Conservation (phyloP, 1,140 invertebrate species). For the Zaprionus nigranus region DNA sequence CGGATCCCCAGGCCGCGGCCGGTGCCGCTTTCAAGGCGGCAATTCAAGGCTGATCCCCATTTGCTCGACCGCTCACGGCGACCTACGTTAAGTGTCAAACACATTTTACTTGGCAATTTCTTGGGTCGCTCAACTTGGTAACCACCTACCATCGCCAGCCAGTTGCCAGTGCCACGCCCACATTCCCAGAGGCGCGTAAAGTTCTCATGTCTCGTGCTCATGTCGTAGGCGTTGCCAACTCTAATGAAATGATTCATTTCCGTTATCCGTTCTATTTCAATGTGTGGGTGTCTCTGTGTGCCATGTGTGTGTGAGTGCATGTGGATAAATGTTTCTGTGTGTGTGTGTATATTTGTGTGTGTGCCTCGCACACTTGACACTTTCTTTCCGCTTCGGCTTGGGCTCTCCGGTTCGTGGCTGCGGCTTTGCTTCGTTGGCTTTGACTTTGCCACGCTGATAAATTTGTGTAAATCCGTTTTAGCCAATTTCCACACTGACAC, state of each 20-base stretch:
- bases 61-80: conserved; percentile 31
- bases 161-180: background rate
- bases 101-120: conserved; percentile 78
- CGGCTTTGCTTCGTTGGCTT: conserved; percentile 71
- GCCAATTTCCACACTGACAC: conserved; percentile 71
- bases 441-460: conserved; percentile 78
- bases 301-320: conserved; percentile 4
- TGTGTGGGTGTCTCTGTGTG: conserved; percentile 17
- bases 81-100: conserved; percentile 81
- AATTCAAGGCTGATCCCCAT: background rate
- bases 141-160: background rate
- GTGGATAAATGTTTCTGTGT: conserved; percentile 3
- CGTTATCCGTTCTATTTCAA: conserved; percentile 66
- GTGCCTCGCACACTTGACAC: conserved; percentile 68
- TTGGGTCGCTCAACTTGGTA: conserved; percentile 61
- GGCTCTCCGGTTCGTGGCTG: conserved; percentile 39
- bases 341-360: conserved; percentile 18
- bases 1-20: background rate
- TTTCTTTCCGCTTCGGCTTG: conserved; percentile 70
- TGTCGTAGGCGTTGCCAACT: conserved; percentile 81
- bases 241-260: conserved; percentile 83
- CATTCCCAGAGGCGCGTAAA: conserved; percentile 36
- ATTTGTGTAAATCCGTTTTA: conserved; percentile 83
- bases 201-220: conserved; percentile 64
- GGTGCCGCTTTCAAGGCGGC: background rate